phyloP scores from a whole-genome alignment of 2,113 vertebrate species.

The Gallinago undulata region DNA sequence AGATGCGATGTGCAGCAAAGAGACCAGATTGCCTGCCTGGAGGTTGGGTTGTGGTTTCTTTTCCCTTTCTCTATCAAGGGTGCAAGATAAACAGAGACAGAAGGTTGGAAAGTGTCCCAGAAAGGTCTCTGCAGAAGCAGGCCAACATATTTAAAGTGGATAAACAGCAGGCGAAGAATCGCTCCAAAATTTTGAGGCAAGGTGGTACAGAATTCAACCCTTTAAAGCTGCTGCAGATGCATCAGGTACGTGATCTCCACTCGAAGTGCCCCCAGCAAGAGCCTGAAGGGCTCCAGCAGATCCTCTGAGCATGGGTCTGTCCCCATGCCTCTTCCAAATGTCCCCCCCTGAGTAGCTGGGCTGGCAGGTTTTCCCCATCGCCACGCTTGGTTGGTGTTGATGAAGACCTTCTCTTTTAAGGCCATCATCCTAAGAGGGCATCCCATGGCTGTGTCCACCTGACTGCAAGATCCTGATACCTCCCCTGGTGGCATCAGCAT shows the following conservation, averaged over 20 bases:
- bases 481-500: background rate
- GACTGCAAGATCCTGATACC: background rate
- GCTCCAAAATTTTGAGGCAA: background rate
- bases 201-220: background rate
- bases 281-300: background rate
- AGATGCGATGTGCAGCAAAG: background rate
- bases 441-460: background rate
- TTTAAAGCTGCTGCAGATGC: background rate
- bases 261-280: background rate
- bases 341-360: no score
- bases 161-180: background rate
- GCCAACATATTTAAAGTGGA: background rate
- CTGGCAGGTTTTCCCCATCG: background rate
- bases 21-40: background rate
- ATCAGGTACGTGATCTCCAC: background rate
- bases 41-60: background rate
- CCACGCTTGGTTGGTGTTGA: background rate
- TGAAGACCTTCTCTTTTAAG: background rate
- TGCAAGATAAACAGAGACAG: conserved; percentile 41
- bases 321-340: background rate
- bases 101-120: conserved; percentile 32
- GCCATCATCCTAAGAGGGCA: background rate
- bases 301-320: background rate
- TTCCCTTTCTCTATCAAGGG: background rate
- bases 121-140: conserved; percentile 10